A percentile compares a stretch with the other conserved stretches of the same genome.
phyloP scores from a whole-genome alignment of 30 jellyfish, hydroid and myxozoan genomes.

The Aurelia sp. region DNA sequence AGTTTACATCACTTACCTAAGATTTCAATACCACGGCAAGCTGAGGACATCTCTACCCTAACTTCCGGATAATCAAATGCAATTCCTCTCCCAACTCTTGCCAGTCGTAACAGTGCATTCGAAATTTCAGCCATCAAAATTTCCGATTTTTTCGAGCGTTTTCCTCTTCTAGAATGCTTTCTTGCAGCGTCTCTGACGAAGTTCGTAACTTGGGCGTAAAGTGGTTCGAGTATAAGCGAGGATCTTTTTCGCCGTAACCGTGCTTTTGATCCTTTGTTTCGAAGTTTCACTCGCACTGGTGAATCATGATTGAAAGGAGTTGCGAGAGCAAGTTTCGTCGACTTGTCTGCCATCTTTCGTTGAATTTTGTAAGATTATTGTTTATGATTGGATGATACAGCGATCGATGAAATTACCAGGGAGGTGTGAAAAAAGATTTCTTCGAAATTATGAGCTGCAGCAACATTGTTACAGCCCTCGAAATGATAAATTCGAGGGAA shows the following conservation, averaged over 20 bases:
- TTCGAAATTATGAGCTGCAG: too few species aligned
- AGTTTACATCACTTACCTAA: constrained; percentile 33
- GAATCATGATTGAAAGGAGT: background rate
- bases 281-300: constrained; percentile 18
- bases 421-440: too few species aligned
- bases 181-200: constrained; percentile 74
- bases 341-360: background rate
- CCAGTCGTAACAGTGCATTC: constrained; percentile 40
- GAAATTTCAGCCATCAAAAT: constrained; percentile 59
- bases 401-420: too few species aligned
- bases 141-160: constrained; percentile 69
- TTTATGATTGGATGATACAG: too few species aligned
- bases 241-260: constrained; percentile 65
- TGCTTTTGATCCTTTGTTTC: constrained; percentile 28
- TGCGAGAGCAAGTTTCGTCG: constrained; percentile 21
- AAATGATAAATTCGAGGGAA: too few species aligned
- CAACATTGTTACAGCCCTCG: too few species aligned
- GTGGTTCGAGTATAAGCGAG: constrained; percentile 72
- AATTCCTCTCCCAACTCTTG: constrained; percentile 66
- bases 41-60: constrained; percentile 58
- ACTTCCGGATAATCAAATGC: constrained; percentile 74
- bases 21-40: constrained; percentile 60
- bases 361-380: too few species aligned
- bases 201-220: constrained; percentile 66
- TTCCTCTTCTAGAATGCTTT: constrained; percentile 51